Evolutionary conservation across 2,888 invertebrate genomes (phyloP).

Genomic region (Ichneumon xanthorius): DNA sequence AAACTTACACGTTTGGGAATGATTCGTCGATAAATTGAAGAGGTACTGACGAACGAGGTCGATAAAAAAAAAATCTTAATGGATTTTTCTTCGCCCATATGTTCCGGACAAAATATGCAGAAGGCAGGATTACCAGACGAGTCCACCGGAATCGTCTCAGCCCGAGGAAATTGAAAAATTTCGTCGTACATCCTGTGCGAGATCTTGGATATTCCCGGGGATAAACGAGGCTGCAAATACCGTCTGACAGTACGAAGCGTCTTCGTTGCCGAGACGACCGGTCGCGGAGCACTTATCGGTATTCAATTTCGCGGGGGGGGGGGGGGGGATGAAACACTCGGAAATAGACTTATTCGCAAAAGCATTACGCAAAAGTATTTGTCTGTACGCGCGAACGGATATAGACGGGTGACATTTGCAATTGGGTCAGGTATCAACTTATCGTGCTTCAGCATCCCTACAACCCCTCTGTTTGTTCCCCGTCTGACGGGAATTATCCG

Average conservation of each 20-base stretch:
- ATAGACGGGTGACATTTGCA: constrained; percentile 1
- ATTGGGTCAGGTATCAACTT: constrained; percentile 33
- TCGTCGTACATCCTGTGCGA: constrained; percentile 6
- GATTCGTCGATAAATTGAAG: too few species aligned
- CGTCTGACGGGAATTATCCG: neutral
- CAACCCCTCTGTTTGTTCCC: constrained; percentile 10
- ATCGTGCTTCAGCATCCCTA: constrained; percentile 10
- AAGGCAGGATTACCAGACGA: constrained; percentile 30
- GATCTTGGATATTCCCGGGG: neutral
- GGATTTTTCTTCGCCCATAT: neutral
- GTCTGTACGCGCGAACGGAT: neutral
- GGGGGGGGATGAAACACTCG: neutral
- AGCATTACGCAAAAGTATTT: constrained; percentile 11
- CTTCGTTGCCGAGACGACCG: neutral
- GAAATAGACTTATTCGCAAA: neutral
- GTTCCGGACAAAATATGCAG: constrained; percentile 3
- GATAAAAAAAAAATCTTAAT: neutral
- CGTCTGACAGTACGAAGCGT: neutral
- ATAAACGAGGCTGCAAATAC: neutral
- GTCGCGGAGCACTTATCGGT: neutral
- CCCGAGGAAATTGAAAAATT: constrained; percentile 52
- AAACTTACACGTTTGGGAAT: too few species aligned
- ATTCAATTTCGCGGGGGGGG: neutral
- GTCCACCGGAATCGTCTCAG: constrained; percentile 50
- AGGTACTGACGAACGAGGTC: too few species aligned